These are phyloP conservation scores for Andricus grossulariae DNA, from an alignment of 1,140 invertebrate species.

Conservation along the genomic window DNA sequence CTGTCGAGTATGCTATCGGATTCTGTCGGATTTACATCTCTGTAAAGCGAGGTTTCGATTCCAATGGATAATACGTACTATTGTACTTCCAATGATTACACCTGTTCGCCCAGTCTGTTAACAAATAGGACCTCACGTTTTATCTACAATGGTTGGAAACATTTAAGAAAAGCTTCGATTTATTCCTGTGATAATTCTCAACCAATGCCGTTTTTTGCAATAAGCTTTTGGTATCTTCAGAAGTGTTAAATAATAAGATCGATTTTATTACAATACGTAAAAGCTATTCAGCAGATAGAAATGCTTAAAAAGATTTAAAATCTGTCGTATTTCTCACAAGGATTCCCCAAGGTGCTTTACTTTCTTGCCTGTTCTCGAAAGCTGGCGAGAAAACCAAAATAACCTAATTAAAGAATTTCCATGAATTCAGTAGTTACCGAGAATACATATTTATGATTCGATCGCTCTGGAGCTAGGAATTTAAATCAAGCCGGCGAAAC, in stretches of 20 bases:
- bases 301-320: slow-evolving; percentile 64
- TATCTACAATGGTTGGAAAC: not conserved
- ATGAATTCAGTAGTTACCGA: slow-evolving; percentile 67
- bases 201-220: too few relatives aligned
- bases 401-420: slow-evolving; percentile 76
- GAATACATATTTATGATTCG: slow-evolving; percentile 75
- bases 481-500: slow-evolving; percentile 61
- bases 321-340: slow-evolving; percentile 67
- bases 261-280: not conserved
- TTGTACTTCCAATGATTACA: slow-evolving; percentile 26
- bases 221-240: too few relatives aligned
- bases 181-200: too few relatives aligned
- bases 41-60: slow-evolving; percentile 25
- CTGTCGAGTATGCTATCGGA: slow-evolving; percentile 13
- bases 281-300: slow-evolving; percentile 30
- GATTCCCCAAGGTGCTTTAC: slow-evolving; percentile 54
- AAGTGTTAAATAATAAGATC: too few relatives aligned
- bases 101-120: slow-evolving; percentile 4
- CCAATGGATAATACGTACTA: slow-evolving; percentile 1
- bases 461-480: slow-evolving; percentile 62
- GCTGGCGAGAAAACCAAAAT: slow-evolving; percentile 67
- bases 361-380: slow-evolving; percentile 25
- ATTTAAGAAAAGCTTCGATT: not conserved
- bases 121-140: not conserved
- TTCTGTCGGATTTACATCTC: slow-evolving; percentile 12